Base-by-base conservation (phyloP, 1,140 invertebrate genomes). In the Zaprionus lachaisei region DNA sequence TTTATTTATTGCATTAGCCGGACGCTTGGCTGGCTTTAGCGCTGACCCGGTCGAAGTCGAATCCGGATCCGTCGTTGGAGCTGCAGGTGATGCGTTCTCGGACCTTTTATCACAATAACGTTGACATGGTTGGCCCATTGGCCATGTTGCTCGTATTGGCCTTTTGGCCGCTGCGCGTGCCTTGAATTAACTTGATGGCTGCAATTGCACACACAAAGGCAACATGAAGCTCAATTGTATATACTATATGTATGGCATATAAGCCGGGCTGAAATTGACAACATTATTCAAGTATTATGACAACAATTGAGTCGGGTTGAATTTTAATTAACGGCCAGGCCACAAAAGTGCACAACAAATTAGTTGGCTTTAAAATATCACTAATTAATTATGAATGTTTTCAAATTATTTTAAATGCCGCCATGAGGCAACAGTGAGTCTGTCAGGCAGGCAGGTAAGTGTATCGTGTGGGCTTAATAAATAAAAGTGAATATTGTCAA, bases 211-310 rank as follows among this genome's bases (percentile, higher is more conserved):
- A 24, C n/a, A 37, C 47, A 55, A 56, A 38, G 38, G 51, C 44
- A 54, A 6, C 41, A n/a, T 31, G 4, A 5, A 17, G 15, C 4
- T 24, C 5, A 28, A 41, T 26, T 28, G 2, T 2, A n/a, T 44
- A 17, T 17, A 47, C 6, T 47, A 47, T 47, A 9, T 17, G 15
- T 47, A 17, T 9, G 37, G 37, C 37, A 47, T 71, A 61, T 78
- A 65, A 58, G 31, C 49, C 20, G 15, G 14, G 2, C 41, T 55
- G 58, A 72, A 77, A 79, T 74, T 77, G 83, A 74, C 83, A 86
- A 74, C 80, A 66, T 73, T 70, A 66, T 77, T 87, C 69, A 49
- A 86, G 83, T 69, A 72, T 87, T 87, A 77, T 87, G 83, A 83
- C 83, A 86, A 86, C 83, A 86, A 83, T 72, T 69, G 79, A 86